Evolutionary conservation across 2,888 invertebrate species (phyloP).

Genomic region (Eledona agricola): DNA sequence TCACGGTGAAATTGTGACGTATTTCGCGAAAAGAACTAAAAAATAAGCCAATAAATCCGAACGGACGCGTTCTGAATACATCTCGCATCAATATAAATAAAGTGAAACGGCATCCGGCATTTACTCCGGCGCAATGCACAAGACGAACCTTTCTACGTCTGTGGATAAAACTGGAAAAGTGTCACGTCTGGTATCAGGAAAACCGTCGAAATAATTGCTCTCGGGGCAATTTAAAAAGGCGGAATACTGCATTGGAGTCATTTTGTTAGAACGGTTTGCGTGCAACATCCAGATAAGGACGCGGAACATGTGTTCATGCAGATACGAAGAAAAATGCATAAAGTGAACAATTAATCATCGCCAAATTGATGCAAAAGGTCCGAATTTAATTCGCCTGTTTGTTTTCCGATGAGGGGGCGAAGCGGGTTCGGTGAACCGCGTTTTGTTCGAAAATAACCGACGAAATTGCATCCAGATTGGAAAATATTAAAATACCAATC

Average conservation of each 20-base stretch:
- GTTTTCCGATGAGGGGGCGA: not conserved
- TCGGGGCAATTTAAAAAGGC: conserved; percentile 24
- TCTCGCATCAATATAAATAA: conserved; percentile 35
- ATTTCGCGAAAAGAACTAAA: conserved; percentile 30
- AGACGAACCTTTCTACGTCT: conserved; percentile 3
- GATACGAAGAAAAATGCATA: conserved; percentile 30
- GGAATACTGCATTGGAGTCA: conserved; percentile 21
- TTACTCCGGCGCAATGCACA: conserved; percentile 30
- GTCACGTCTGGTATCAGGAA: conserved; percentile 21
- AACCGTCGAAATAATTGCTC: conserved; percentile 25
- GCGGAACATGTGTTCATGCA: conserved; percentile 34
- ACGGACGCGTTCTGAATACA: conserved; percentile 35
- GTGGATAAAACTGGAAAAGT: conserved; percentile 16
- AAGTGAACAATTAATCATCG: conserved; percentile 31
- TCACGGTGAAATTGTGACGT: conserved; percentile 28
- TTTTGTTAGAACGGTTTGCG: conserved; percentile 30
- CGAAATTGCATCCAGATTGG: no score
- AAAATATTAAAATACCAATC: conserved; percentile 8
- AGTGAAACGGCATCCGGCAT: conserved; percentile 24
- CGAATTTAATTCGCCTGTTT: no score
- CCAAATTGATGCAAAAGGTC: no score
- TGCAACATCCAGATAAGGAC: conserved; percentile 34
- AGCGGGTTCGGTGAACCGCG: not conserved
- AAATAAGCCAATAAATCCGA: conserved; percentile 36
- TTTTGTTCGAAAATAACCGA: conserved; percentile 5